A percentile compares a stretch with the other conserved stretches of the same genome.
Evolutionary conservation across 1,140 invertebrate species (phyloP).

Genomic region (Diuraphis noxia): DNA sequence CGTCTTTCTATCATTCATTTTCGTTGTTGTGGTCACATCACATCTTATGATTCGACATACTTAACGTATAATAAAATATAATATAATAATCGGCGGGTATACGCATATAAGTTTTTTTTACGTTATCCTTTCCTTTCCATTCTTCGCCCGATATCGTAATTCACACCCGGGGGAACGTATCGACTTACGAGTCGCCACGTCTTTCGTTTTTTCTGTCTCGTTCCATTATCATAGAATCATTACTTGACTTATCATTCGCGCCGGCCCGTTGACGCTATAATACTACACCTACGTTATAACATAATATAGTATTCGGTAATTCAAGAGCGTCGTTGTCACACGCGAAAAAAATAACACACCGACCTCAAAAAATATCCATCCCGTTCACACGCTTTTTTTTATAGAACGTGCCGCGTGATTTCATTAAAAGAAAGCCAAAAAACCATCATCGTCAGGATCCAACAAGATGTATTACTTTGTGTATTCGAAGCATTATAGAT

Average conservation of each 20-base stretch:
- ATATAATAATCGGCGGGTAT: background rate
- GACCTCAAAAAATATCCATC: background rate
- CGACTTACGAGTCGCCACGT: background rate
- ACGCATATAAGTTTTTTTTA: background rate
- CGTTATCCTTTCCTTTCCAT: background rate
- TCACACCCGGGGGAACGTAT: background rate
- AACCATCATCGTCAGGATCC: background rate
- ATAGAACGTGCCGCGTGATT: background rate
- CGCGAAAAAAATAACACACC: background rate
- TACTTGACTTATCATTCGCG: background rate
- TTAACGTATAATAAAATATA: background rate
- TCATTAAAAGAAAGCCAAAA: background rate
- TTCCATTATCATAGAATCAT: slow-evolving; percentile 2
- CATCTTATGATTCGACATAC: background rate
- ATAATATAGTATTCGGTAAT: background rate
- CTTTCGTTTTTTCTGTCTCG: background rate
- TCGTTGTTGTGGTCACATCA: background rate
- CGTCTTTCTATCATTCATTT: background rate
- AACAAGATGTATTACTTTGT: background rate
- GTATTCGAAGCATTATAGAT: background rate
- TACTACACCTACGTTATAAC: background rate
- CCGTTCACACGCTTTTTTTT: background rate
- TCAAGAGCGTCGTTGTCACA: background rate
- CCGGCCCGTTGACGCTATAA: background rate
- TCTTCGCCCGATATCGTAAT: background rate